phyloP scores from a whole-genome alignment of 2,113 vertebrate species.

The Podiceps cristatus region DNA sequence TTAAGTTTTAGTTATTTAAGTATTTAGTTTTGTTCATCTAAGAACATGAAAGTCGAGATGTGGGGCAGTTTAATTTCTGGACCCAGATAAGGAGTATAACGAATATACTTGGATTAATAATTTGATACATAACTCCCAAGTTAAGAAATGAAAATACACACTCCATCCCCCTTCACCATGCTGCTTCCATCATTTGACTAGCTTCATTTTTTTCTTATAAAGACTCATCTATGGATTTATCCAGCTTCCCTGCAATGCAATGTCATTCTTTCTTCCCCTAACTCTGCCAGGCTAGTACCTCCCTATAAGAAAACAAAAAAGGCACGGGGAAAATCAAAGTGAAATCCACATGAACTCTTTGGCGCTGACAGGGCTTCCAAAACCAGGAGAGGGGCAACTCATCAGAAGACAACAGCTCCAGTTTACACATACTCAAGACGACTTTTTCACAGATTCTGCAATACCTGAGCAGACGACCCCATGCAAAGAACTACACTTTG shows the following conservation, averaged over 20 bases:
- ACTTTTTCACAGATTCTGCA: neutral
- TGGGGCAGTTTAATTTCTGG: neutral
- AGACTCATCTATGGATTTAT: neutral
- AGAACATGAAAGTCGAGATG: neutral
- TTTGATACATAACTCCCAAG: neutral
- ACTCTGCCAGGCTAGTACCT: neutral
- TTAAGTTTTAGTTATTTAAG: neutral
- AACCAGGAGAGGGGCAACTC: neutral
- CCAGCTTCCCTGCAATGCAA: neutral
- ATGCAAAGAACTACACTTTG: neutral
- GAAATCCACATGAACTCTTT: neutral
- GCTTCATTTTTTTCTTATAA: neutral
- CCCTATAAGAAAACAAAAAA: neutral
- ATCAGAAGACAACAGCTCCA: neutral
- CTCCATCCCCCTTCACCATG: neutral
- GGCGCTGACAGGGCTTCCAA: neutral
- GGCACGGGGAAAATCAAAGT: neutral
- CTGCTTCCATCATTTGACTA: neutral
- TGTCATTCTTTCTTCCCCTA: neutral
- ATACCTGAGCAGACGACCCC: neutral
- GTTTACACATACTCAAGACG: neutral
- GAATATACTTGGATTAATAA: neutral
- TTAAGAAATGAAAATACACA: neutral
- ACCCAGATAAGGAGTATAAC: rapidly evolving
- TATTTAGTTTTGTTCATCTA: neutral